Conservation (phyloP, 1,140 invertebrate species). For the Tetranychus urticae region DNA sequence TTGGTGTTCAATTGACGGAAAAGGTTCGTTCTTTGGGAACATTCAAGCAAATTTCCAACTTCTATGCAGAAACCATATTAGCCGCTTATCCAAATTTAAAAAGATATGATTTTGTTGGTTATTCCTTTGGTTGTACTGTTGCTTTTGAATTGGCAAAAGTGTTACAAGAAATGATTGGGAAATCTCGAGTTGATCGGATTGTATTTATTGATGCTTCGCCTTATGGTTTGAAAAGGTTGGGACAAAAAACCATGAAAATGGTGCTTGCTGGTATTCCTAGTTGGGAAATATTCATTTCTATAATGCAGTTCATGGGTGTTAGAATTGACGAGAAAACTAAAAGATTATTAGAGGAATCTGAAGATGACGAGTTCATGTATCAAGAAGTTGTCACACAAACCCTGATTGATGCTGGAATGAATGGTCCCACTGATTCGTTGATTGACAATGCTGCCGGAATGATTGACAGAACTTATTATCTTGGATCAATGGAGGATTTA, state of each 20-base stretch:
- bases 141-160: constrained; percentile 64
- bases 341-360: background rate
- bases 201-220: background rate
- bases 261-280: background rate
- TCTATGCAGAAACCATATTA: constrained; percentile 34
- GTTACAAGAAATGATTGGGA: background rate
- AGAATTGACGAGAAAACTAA: background rate
- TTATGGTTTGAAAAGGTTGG: background rate
- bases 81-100: background rate
- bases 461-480: background rate
- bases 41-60: constrained; percentile 44
- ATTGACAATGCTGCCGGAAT: background rate
- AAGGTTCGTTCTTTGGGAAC: constrained; percentile 32
- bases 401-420: background rate
- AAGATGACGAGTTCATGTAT: background rate
- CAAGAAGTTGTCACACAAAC: background rate
- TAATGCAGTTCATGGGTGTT: background rate
- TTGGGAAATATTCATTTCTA: background rate
- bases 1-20: constrained; percentile 63
- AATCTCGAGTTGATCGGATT: background rate
- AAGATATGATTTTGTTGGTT: constrained; percentile 54
- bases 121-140: constrained; percentile 75
- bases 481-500: background rate
- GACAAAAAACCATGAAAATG: background rate
- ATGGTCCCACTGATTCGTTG: background rate